Conservation (phyloP, 2,888 invertebrate genomes). For the Hirudinaria manillensis region DNA sequence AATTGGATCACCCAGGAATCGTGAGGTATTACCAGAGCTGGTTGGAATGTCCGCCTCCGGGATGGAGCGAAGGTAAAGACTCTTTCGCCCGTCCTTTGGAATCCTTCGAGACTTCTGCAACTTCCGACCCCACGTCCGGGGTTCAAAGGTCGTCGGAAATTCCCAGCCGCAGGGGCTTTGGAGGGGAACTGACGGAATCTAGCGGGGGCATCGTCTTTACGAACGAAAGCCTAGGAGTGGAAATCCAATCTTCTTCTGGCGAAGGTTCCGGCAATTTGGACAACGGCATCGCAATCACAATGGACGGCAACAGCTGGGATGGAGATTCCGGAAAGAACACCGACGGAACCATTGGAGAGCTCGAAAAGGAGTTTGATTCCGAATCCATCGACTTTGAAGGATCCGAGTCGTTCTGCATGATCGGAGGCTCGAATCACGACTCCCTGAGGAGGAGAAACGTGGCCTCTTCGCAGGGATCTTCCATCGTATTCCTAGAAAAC, state of each 20-base stretch:
- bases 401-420: too few relatives aligned
- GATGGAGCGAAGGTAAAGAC: slow-evolving; percentile 79
- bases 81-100: slow-evolving; percentile 20
- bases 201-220: slow-evolving; percentile 1
- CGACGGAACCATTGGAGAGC: background rate
- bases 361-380: too few relatives aligned
- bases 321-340: background rate
- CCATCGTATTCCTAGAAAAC: too few relatives aligned
- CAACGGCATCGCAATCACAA: background rate
- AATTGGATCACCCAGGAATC: slow-evolving; percentile 87
- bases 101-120: background rate
- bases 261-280: background rate
- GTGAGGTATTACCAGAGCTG: slow-evolving; percentile 91
- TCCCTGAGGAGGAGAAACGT: too few relatives aligned
- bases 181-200: background rate
- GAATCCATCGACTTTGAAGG: too few relatives aligned
- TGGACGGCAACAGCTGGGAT: background rate
- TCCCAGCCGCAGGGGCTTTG: background rate
- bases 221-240: background rate
- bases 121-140: background rate
- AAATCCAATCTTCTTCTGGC: background rate
- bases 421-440: too few relatives aligned
- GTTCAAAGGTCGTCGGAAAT: background rate
- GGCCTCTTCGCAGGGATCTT: too few relatives aligned
- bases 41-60: slow-evolving; percentile 82